Evolutionary conservation across 2,113 vertebrate genomes (phyloP).

Genomic region (Nycticorax nycticorax): DNA sequence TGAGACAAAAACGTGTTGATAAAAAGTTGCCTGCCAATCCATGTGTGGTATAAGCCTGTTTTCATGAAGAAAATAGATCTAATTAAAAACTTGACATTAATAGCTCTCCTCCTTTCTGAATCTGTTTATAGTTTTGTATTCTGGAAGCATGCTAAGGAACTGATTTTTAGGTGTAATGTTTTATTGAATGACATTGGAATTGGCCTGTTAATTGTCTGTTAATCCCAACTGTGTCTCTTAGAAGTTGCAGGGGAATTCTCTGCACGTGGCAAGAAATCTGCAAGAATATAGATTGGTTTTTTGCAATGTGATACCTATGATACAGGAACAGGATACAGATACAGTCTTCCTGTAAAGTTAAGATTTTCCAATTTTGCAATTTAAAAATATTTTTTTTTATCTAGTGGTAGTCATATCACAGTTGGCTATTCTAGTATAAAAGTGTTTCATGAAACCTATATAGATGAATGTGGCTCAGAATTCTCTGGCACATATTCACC

Average conservation of each 20-base stretch:
- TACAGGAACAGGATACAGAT: not conserved
- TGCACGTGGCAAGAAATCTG: not conserved
- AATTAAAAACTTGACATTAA: not conserved
- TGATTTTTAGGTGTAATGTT: not conserved
- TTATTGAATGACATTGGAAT: not conserved
- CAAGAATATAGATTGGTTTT: not conserved
- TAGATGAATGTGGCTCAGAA: not conserved
- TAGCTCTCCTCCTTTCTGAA: not conserved
- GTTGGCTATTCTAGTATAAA: not conserved
- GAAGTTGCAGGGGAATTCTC: not conserved
- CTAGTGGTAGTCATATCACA: not conserved
- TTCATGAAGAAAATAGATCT: not conserved
- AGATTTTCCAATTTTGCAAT: not conserved
- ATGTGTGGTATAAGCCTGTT: not conserved
- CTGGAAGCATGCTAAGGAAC: not conserved
- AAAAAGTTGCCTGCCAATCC: not conserved
- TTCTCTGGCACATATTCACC: not conserved
- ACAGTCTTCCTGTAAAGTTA: not conserved
- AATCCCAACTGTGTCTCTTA: not conserved
- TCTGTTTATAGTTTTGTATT: not conserved
- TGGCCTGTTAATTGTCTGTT: no score
- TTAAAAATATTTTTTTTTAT: not conserved
- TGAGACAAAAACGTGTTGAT: not conserved
- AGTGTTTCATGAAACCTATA: not conserved
- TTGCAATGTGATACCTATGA: not conserved